A percentile compares a stretch with the other conserved stretches of the same genome.
These are phyloP conservation scores for Musca vetustissima DNA, from an alignment of 1,140 invertebrate species.

Conservation along the genomic window DNA sequence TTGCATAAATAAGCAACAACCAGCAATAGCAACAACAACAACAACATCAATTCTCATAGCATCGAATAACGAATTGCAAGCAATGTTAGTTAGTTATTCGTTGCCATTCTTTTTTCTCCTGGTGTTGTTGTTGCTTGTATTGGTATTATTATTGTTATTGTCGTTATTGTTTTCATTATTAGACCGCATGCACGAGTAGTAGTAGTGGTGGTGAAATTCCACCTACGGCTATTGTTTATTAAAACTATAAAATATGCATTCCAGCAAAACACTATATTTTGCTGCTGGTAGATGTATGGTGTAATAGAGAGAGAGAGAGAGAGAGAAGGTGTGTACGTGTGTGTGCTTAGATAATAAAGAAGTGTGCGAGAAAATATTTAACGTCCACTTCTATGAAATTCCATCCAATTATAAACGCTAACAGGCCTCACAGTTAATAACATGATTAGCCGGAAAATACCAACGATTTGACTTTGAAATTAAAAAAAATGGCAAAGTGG, in stretches of 20 bases:
- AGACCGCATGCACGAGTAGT: neutral
- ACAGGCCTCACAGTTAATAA: constrained; percentile 20
- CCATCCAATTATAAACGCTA: neutral
- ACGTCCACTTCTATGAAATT: neutral
- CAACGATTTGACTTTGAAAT: too few species aligned
- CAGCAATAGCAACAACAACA: constrained; percentile 5
- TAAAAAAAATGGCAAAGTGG: too few species aligned
- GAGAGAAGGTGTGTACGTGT: too few species aligned
- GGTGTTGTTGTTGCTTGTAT: too few species aligned
- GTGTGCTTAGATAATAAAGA: neutral
- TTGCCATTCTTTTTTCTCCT: too few species aligned
- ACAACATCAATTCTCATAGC: neutral
- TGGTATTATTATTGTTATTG: too few species aligned
- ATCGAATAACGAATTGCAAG: too few species aligned
- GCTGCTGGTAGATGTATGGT: too few species aligned
- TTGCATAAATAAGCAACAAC: constrained; percentile 24
- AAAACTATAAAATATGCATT: too few species aligned
- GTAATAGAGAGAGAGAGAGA: neutral
- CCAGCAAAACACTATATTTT: neutral
- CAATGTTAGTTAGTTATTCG: too few species aligned
- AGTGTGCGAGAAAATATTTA: neutral
- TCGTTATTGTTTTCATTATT: neutral
- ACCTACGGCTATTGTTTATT: constrained; percentile 12
- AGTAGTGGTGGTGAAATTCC: neutral
- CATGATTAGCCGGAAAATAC: neutral